Evolutionary conservation across 2,888 invertebrate genomes (phyloP).

Genomic region (Metalampra italica): DNA sequence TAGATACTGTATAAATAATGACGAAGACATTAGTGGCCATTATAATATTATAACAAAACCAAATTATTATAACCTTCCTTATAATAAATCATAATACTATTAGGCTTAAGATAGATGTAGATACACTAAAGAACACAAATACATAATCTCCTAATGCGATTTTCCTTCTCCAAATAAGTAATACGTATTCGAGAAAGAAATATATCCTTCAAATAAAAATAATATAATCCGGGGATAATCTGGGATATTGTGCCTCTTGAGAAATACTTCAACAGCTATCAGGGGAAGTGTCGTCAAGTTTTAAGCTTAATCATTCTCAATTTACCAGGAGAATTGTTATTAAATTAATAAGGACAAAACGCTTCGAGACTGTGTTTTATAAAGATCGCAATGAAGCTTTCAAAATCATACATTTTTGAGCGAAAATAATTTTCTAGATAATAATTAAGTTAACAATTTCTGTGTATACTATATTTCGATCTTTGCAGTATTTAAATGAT

Average conservation of each 20-base stretch:
- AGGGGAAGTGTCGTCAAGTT: slow-evolving; percentile 6
- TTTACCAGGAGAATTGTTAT: slow-evolving; percentile 4
- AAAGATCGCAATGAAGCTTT: neutral
- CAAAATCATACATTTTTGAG: too few relatives aligned
- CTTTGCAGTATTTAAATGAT: too few relatives aligned
- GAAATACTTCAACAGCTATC: slow-evolving; percentile 13
- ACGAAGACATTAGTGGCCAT: too few relatives aligned
- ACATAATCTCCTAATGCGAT: neutral
- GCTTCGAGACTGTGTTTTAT: neutral
- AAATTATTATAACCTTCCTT: too few relatives aligned
- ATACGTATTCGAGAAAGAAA: slow-evolving; percentile 13
- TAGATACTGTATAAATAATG: too few relatives aligned
- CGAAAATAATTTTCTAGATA: too few relatives aligned
- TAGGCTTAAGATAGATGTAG: too few relatives aligned
- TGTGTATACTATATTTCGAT: too few relatives aligned
- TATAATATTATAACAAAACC: too few relatives aligned
- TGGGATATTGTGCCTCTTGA: slow-evolving; percentile 5
- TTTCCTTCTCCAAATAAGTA: neutral
- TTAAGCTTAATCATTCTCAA: slow-evolving; percentile 7
- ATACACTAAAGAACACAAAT: neutral
- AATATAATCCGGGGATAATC: slow-evolving; percentile 18
- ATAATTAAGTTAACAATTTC: too few relatives aligned
- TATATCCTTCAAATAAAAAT: slow-evolving; percentile 15
- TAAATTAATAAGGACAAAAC: slow-evolving; percentile 5
- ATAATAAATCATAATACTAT: too few relatives aligned